Evolutionary conservation across 1,140 invertebrate genomes (phyloP), one percentile per base, ranked within the genome.

Genomic region (Plectrocnemia conspersa): DNA sequence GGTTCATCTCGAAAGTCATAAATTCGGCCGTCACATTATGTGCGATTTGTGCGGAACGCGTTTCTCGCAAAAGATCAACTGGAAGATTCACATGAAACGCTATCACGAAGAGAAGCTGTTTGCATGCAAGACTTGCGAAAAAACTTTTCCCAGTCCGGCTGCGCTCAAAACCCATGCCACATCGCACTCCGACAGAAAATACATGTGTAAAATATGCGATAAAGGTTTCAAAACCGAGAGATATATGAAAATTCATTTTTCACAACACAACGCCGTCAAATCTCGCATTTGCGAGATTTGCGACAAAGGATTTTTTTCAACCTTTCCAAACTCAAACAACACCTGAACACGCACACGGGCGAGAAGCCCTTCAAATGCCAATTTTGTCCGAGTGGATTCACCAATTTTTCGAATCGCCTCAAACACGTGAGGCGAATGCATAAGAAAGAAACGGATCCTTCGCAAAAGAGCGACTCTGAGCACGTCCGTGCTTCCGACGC

Each of bases 61-160:
- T 36, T 79, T 79, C 54, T 74, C 74, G 13, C 75, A 78, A 55
- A 78, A 77, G 61, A 68, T 69, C 13, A 77, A 77, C 58, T 65
- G 78, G 42, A 72, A 73, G 27, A 68, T 74, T 52, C 76, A 77
- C 61, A 64, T 77, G 5, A 72, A 78, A 15, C 73, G 76, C 21
- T 79, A 83, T 64, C 76, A 71, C 53, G 79, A 79, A 7, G 71
- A 77, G 21, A 47, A 81, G 81, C 64, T 81, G 81, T 0, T 83
- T 80, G 59, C 70, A 75, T 54, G 56, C 23, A 22, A 47, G 15
- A n/a, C 24, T 13, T 58, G 56, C 36, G 25, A 23, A 13, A 40
- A 33, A 25, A 32, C n/a, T 19, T 58, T 49, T 47, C 5, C 9
- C 27, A 44, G 16, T 16, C 32, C 35, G 15, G 18, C 45, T 1